Conservation (phyloP, 2,113 vertebrate species). For the Aix galericulata region DNA sequence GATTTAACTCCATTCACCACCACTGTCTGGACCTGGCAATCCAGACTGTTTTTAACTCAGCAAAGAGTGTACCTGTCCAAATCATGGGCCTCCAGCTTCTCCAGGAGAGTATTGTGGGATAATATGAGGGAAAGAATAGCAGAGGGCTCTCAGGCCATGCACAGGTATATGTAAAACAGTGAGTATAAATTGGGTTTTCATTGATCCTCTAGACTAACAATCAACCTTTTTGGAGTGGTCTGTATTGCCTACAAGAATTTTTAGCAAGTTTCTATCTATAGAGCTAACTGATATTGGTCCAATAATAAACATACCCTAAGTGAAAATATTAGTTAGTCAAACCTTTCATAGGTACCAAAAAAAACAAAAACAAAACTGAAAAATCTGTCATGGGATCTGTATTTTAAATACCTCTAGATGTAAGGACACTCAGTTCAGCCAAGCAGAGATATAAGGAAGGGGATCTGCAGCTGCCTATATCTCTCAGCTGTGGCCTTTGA, state of each 20-base stretch:
- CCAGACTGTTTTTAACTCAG: too few relatives aligned
- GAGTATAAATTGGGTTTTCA: neutral
- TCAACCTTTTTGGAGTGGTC: neutral
- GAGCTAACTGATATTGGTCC: rapidly evolving
- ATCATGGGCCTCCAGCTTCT: too few relatives aligned
- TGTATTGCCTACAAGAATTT: neutral
- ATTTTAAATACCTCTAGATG: neutral
- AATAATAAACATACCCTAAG: neutral
- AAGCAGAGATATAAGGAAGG: neutral
- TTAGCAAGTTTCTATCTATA: neutral
- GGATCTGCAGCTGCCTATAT: neutral
- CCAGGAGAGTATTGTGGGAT: too few relatives aligned
- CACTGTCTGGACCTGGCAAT: too few relatives aligned
- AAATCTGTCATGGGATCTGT: neutral
- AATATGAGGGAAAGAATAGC: neutral
- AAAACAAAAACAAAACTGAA: neutral
- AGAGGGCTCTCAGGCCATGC: neutral
- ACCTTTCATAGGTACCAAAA: neutral
- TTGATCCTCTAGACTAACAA: neutral
- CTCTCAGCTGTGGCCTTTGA: neutral
- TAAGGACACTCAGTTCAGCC: neutral
- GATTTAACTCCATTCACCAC: too few relatives aligned
- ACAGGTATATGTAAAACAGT: neutral
- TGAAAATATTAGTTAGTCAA: neutral
- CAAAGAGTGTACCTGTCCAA: too few relatives aligned